Base-by-base conservation (phyloP, 2,797 vertebrate genomes). In the Anniella stebbinsi region DNA sequence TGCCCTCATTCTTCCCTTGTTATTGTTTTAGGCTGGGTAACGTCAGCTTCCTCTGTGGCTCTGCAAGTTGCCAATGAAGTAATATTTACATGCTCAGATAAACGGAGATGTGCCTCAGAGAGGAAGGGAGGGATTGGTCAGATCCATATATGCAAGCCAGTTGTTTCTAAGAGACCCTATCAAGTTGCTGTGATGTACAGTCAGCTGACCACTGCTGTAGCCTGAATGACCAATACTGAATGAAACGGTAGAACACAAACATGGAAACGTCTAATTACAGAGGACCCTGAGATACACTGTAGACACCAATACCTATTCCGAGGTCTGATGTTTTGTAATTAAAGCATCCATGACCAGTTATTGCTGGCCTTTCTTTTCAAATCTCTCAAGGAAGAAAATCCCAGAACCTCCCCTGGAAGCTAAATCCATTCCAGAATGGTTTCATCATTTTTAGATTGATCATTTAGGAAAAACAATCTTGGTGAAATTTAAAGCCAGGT, bases 91-190 rank as follows among this genome's bases (percentile, higher is more conserved):
- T 9, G 70, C 60, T 41, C 2, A 75, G 33, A 80, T 1, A 30
- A 80, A 80, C 63, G 3, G 33, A 38, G 66, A 88, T 45, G 18
- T 76, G n/a, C 13, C 4, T 0, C 41, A n/a, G 23, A 15, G 66
- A 38, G 11, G 13, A n/a, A 54, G 21, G 0, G 67, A 17, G 57
- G 80, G 21, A 0, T 57, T 48, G 73, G 80, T n/a, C 54, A 18
- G 25, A 83, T 69, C 67, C 28, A 36, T 67, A 54, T 41, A 33
- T 77, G 21, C 11, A 30, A 78, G 60, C 18, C 28, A 18, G 63
- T 36, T 84, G 28, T 76, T 90, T 70, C 38, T 69, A 84, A 87
- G 86, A 15, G 48, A 70, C 51, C 45, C 51, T 84, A 41, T 77
- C n/a, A 87, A 87, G 48, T 13, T 23, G 57, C 48, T 18, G 28